These are phyloP conservation scores for Ophioninae sp. DNA, from an alignment of 2,888 invertebrate species.

Conservation along the genomic window DNA sequence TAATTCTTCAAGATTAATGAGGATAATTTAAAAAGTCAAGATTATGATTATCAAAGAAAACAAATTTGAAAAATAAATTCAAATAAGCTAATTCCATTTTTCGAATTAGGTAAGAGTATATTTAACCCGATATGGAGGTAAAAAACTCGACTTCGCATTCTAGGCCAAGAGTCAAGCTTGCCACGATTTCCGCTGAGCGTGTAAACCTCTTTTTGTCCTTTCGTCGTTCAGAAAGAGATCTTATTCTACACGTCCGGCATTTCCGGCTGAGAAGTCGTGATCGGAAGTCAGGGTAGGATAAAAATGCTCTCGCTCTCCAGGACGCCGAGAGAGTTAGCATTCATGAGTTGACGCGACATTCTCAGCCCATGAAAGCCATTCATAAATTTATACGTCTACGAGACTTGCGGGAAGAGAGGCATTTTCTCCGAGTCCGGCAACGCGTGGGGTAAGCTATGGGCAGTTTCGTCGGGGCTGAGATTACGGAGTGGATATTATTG, in stretches of 20 bases:
- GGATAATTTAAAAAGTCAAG: no score
- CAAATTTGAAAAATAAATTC: no score
- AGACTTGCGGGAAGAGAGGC: slow-evolving; percentile 29
- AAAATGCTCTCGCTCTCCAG: slow-evolving; percentile 17
- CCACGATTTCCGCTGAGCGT: not conserved
- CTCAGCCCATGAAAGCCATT: slow-evolving; percentile 38
- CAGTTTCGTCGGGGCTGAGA: not conserved
- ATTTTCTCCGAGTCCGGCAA: slow-evolving; percentile 27
- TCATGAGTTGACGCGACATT: slow-evolving; percentile 17
- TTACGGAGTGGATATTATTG: not conserved
- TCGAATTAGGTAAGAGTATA: not conserved
- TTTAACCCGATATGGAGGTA: not conserved
- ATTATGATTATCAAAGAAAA: no score
- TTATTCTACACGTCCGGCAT: slow-evolving; percentile 19
- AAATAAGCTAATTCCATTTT: no score
- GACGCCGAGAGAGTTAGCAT: slow-evolving; percentile 9
- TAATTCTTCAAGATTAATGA: no score
- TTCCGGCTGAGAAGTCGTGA: slow-evolving; percentile 18
- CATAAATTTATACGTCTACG: slow-evolving; percentile 48
- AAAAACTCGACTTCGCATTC: not conserved
- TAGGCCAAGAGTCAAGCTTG: not conserved
- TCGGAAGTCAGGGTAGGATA: slow-evolving; percentile 37
- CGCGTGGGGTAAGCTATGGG: slow-evolving; percentile 16
- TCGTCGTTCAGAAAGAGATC: slow-evolving; percentile 13
- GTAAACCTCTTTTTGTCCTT: not conserved